phyloP scores from a whole-genome alignment of 1,140 invertebrate species.

The Pachypeltis micranthus region DNA sequence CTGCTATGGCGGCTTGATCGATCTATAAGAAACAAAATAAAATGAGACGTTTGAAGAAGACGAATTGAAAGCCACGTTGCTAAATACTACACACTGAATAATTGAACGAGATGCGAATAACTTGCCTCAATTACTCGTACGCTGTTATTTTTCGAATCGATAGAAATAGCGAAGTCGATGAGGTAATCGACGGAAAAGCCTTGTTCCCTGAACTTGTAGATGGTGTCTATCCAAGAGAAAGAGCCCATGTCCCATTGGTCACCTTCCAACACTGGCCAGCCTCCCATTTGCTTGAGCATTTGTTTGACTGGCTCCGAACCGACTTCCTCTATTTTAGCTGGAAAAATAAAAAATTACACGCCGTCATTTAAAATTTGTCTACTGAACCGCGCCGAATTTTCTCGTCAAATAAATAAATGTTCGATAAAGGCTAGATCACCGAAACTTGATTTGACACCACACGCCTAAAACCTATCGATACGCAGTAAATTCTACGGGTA shows the following conservation, averaged over 20 bases:
- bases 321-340: slow-evolving; percentile 56
- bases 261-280: slow-evolving; percentile 79
- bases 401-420: background rate
- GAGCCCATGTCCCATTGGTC: slow-evolving; percentile 55
- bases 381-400: no score
- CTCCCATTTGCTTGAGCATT: slow-evolving; percentile 65
- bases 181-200: slow-evolving; percentile 86
- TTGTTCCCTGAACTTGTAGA: slow-evolving; percentile 61
- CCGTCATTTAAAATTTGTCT: no score
- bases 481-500: background rate
- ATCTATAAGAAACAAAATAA: slow-evolving; percentile 47
- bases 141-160: slow-evolving; percentile 84
- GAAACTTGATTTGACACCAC: background rate
- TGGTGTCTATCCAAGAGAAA: slow-evolving; percentile 69
- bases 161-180: slow-evolving; percentile 79
- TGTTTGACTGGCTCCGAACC: slow-evolving; percentile 56
- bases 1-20: slow-evolving; percentile 80
- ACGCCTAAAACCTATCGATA: background rate
- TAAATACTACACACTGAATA: no score
- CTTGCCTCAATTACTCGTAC: slow-evolving; percentile 75
- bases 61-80: no score
- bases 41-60: slow-evolving; percentile 11
- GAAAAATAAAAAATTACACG: slow-evolving; percentile 24
- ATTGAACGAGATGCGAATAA: no score
- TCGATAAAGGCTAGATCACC: background rate